Base-by-base conservation (phyloP, 2,888 invertebrate genomes). In the Perizoma affinitatum region DNA sequence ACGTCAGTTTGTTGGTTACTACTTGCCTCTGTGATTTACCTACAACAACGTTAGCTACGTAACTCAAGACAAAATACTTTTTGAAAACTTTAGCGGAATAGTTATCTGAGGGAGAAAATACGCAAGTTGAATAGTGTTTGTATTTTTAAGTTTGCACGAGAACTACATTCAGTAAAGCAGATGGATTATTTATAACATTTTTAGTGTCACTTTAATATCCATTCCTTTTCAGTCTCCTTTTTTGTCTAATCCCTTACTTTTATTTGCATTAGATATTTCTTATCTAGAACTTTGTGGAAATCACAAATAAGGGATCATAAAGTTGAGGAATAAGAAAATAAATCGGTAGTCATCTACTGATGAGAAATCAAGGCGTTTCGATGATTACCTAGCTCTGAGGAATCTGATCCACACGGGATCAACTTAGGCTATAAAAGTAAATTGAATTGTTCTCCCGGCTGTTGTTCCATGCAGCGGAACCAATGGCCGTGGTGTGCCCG, bases 381-480 rank as follows among this genome's bases (percentile, higher is more conserved):
- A 87, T 87, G 87, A 88, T 87, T 87, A 87, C 87, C 83, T 42
- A 64, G 60, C 64, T 68, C 73, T 72, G 74, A 78, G 79, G 75
- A 82, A 81, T 78, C 80, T 83, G 85, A 84, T 84, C 84, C 86
- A 79, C 78, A 75, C 80, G 78, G 88, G 85, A 88, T 88, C 86
- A 84, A 79, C 79, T 78, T 70, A 61, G 76, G 84, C 88, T 84
- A 89, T 90, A 88, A 90, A 90, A 90, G 84, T 88, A 90, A 89
- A 90, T 91, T 90, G 88, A 91, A 91, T 90, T 86, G 88, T 87
- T 85, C 87, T 85, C 79, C 73, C 69, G 81, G 81, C 81, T 83
- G 82, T 82, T 84, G 83, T 86, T 86, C 71, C 75, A 75, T 75
- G 78, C 74, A 78, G 78, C 75, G 80, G 75, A 73, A 76, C 66